Conservation (phyloP, 2,113 vertebrate species). For the Otis tarda region DNA sequence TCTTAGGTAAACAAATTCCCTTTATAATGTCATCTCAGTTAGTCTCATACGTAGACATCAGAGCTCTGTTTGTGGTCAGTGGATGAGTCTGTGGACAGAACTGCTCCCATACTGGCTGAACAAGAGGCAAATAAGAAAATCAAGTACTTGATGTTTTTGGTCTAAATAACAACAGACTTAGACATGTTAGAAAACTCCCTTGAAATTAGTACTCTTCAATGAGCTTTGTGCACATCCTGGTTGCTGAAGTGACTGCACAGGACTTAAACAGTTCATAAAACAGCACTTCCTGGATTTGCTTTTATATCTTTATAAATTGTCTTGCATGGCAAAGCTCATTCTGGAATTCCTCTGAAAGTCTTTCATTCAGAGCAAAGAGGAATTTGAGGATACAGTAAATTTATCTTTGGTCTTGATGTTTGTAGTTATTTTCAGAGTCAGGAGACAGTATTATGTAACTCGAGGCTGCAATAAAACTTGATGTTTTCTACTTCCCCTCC, state of each 20-base stretch:
- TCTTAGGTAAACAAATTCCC: background rate
- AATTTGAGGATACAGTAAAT: background rate
- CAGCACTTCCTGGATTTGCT: background rate
- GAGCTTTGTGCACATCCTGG: background rate
- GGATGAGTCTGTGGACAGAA: background rate
- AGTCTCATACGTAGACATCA: background rate
- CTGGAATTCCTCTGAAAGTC: background rate
- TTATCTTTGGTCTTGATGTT: constrained; percentile 17
- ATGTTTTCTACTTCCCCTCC: background rate
- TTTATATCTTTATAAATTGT: background rate
- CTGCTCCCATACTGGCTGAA: background rate
- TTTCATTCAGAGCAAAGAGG: background rate
- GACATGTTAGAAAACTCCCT: background rate
- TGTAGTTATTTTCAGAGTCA: constrained; percentile 35
- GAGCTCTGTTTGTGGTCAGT: background rate
- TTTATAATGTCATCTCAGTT: background rate
- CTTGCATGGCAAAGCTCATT: constrained; percentile 2
- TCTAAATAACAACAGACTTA: background rate
- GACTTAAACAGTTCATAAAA: background rate
- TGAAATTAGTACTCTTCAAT: background rate
- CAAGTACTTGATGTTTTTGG: background rate
- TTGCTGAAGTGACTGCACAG: background rate
- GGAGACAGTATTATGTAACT: constrained; percentile 4
- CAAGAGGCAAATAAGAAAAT: background rate
- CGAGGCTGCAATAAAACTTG: background rate